phyloP scores from a whole-genome alignment of 1,140 invertebrate genomes.

The Drosophila baimaii region DNA sequence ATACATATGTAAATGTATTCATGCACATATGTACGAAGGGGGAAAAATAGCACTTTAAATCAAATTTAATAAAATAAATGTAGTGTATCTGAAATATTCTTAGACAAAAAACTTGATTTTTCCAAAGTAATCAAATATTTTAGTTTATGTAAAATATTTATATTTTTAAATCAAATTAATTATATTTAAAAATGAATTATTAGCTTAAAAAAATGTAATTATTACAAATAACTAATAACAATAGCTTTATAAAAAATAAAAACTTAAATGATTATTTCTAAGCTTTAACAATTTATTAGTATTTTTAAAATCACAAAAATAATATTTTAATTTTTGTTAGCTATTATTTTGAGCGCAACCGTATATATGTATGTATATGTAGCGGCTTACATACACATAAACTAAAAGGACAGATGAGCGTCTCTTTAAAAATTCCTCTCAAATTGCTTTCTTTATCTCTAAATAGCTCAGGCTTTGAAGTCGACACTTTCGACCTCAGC shows the following conservation, averaged over 20 bases:
- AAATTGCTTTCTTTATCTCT: conserved; percentile 10
- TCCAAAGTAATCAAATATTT: too few relatives aligned
- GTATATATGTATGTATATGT: background rate
- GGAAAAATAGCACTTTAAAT: background rate
- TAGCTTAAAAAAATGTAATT: too few relatives aligned
- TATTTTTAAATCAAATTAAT: too few relatives aligned
- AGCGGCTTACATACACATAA: background rate
- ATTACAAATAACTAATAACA: too few relatives aligned
- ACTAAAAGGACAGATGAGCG: background rate
- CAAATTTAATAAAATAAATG: too few relatives aligned
- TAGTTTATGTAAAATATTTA: too few relatives aligned
- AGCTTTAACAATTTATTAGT: too few relatives aligned
- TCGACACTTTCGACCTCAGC: conserved; percentile 3
- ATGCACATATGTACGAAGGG: background rate
- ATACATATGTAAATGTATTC: background rate
- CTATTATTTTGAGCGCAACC: conserved; percentile 1
- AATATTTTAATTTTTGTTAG: background rate
- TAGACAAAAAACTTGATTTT: too few relatives aligned
- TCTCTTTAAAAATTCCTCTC: background rate
- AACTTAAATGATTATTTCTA: too few relatives aligned
- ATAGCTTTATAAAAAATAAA: too few relatives aligned
- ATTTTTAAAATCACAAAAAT: background rate
- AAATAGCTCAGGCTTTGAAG: background rate
- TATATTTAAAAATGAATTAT: too few relatives aligned
- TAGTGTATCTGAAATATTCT: too few relatives aligned